phyloP scores from a whole-genome alignment of 53 echinoderm and acorn worm genomes.

The Astropecten irregularis region DNA sequence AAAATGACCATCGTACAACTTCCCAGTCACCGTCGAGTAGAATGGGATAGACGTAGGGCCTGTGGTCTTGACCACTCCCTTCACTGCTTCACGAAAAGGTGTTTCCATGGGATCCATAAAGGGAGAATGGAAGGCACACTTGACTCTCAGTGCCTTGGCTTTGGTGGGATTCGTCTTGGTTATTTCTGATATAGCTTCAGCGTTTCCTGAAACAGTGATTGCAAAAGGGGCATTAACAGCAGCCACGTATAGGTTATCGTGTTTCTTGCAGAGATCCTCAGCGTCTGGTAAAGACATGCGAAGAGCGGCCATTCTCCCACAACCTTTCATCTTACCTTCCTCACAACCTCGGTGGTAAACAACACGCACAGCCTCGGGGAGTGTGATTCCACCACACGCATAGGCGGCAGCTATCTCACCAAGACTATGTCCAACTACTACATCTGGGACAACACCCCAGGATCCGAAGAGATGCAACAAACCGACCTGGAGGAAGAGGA shows the following conservation, averaged over 20 bases:
- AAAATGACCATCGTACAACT: constrained; percentile 76
- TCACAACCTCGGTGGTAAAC: constrained; percentile 85
- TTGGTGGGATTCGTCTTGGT: constrained; percentile 62
- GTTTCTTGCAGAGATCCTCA: constrained; percentile 61
- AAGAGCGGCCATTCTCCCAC: constrained; percentile 84
- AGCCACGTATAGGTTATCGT: constrained; percentile 75
- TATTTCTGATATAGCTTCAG: constrained; percentile 68
- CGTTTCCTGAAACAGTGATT: constrained; percentile 75
- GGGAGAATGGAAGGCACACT: constrained; percentile 92
- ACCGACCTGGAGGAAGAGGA: constrained; percentile 84
- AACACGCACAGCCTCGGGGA: constrained; percentile 79
- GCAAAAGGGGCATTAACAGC: constrained; percentile 78
- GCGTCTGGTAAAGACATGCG: constrained; percentile 71
- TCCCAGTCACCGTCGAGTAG: constrained; percentile 85
- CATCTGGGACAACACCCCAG: constrained; percentile 85
- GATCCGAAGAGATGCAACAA: constrained; percentile 64
- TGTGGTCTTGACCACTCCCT: constrained; percentile 67
- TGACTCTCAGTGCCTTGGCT: constrained; percentile 76
- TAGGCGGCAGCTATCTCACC: constrained; percentile 92
- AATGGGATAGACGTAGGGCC: constrained; percentile 53
- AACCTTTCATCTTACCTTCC: constrained; percentile 78
- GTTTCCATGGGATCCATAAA: constrained; percentile 85
- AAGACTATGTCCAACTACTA: too few species aligned
- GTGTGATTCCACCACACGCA: constrained; percentile 78
- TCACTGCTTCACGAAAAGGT: constrained; percentile 80